Evolutionary conservation across 2,888 invertebrate species (phyloP).

Genomic region (Diplazon laetatorius): DNA sequence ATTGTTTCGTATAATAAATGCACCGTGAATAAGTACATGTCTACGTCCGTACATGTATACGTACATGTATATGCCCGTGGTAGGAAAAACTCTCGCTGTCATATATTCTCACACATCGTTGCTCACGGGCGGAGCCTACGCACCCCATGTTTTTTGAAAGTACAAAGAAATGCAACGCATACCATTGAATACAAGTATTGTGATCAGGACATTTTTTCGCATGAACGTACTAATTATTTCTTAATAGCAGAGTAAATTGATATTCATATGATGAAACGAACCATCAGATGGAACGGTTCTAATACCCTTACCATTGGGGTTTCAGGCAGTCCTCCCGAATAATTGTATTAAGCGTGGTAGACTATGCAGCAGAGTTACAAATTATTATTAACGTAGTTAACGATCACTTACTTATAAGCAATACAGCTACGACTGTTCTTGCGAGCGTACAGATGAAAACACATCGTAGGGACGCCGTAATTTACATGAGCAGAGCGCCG

Average conservation of each 20-base stretch:
- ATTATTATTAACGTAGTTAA: constrained; percentile 41
- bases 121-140: too few relatives aligned
- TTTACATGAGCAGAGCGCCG: constrained; percentile 42
- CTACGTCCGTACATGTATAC: too few relatives aligned
- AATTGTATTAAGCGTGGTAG: constrained; percentile 43
- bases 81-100: too few relatives aligned
- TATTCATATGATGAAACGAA: neutral
- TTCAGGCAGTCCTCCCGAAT: constrained; percentile 33
- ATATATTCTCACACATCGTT: too few relatives aligned
- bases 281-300: neutral
- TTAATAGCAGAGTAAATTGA: neutral
- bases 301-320: neutral
- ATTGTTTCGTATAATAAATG: too few relatives aligned
- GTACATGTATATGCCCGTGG: too few relatives aligned
- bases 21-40: too few relatives aligned
- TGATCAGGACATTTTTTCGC: neutral
- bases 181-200: neutral
- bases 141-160: too few relatives aligned
- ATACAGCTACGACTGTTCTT: constrained; percentile 49
- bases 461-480: constrained; percentile 51
- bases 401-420: constrained; percentile 45
- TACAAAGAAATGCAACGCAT: neutral
- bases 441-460: constrained; percentile 42
- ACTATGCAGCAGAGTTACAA: constrained; percentile 37
- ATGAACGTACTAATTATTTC: neutral